Percentiles rank a stretch among this genome's conserved stretches.
Evolutionary conservation across 1,140 invertebrate genomes (phyloP).

Genomic region (Copidosoma floridanum): DNA sequence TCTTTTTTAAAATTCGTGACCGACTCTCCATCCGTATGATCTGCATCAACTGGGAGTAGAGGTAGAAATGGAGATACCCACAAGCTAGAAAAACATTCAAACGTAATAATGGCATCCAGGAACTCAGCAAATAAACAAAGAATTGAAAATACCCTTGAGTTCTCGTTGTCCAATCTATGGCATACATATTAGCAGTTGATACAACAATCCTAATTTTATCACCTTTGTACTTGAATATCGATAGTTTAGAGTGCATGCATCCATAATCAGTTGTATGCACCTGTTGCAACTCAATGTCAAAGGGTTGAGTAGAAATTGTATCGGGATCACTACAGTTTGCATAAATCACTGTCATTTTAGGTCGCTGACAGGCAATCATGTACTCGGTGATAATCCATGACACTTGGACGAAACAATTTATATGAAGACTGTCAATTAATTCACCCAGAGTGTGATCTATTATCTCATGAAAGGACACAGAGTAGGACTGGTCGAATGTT

Average conservation of each 20-base stretch:
- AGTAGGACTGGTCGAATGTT: slow-evolving; percentile 65
- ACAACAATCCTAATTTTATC: slow-evolving; percentile 80
- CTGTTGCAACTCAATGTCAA: slow-evolving; percentile 67
- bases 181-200: slow-evolving; percentile 88
- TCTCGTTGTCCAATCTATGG: slow-evolving; percentile 88
- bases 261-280: slow-evolving; percentile 75
- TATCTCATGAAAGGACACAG: slow-evolving; percentile 75
- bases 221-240: slow-evolving; percentile 81
- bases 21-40: slow-evolving; percentile 73
- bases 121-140: not conserved
- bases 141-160: slow-evolving; percentile 75
- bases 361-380: slow-evolving; percentile 66
- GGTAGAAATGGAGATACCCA: slow-evolving; percentile 86
- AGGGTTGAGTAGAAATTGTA: slow-evolving; percentile 48
- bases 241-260: slow-evolving; percentile 92
- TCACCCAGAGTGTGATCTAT: slow-evolving; percentile 73
- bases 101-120: too few species aligned
- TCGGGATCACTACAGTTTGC: slow-evolving; percentile 54
- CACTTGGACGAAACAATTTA: slow-evolving; percentile 91
- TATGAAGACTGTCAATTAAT: slow-evolving; percentile 72
- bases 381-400: slow-evolving; percentile 83
- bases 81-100: slow-evolving; percentile 30
- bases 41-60: slow-evolving; percentile 56
- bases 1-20: slow-evolving; percentile 80
- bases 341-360: slow-evolving; percentile 60